These are phyloP conservation scores for Acestrorhynchus altus DNA, from an alignment of 2,797 vertebrate species.

Conservation along the genomic window DNA sequence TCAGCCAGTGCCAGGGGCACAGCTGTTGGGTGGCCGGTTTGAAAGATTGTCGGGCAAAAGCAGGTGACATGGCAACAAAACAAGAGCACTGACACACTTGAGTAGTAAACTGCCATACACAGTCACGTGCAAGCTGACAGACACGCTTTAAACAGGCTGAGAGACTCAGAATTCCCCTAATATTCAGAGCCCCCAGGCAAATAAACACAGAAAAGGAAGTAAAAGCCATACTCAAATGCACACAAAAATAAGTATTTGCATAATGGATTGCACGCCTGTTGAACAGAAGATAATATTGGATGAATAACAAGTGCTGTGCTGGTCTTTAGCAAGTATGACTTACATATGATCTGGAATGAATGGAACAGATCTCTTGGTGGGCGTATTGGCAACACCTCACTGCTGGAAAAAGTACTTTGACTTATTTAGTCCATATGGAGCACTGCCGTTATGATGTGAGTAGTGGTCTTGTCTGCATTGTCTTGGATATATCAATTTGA, in stretches of 20 bases:
- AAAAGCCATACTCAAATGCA: conserved; percentile 60
- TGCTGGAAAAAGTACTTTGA: background rate
- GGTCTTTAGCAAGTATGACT: conserved; percentile 5
- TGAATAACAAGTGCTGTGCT: background rate
- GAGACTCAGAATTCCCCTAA: conserved; percentile 73
- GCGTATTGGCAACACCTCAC: background rate
- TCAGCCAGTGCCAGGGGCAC: conserved; percentile 47
- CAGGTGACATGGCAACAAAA: conserved; percentile 57
- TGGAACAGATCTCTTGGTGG: background rate
- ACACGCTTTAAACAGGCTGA: conserved; percentile 69
- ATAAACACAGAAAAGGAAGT: conserved; percentile 73
- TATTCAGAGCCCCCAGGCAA: conserved; percentile 60
- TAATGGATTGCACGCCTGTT: conserved; percentile 54
- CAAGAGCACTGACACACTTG: conserved; percentile 68
- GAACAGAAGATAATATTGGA: conserved; percentile 20
- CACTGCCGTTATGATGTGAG: background rate
- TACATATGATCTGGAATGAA: conserved; percentile 3
- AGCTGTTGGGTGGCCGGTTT: conserved; percentile 64
- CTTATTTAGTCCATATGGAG: background rate
- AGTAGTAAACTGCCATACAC: conserved; percentile 57
- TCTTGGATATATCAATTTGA: background rate
- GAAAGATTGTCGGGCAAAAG: conserved; percentile 63
- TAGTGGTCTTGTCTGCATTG: background rate
- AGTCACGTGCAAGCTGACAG: conserved; percentile 60
- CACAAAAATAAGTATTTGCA: conserved; percentile 66